These are phyloP conservation scores for Lagocephalus sceleratus DNA, from an alignment of 2,797 vertebrate species.

Conservation along the genomic window DNA sequence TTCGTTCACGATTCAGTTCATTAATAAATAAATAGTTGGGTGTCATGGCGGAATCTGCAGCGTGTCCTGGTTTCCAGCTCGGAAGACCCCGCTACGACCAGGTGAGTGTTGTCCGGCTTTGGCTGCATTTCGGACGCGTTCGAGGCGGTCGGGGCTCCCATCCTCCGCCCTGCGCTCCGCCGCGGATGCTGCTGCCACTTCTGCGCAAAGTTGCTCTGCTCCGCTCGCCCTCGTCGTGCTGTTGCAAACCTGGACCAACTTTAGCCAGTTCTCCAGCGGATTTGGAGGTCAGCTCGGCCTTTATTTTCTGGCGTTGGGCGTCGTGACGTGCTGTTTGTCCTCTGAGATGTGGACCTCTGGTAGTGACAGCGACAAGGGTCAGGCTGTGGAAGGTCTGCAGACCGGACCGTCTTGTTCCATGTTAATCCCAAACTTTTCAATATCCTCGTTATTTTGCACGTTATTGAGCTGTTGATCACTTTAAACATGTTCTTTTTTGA, in stretches of 20 bases:
- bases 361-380: no score
- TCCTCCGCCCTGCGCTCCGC: constrained; percentile 10
- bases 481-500: no score
- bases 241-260: not conserved
- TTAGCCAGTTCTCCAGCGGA: not conserved
- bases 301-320: not conserved
- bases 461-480: no score
- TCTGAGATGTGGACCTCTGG: no score
- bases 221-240: not conserved
- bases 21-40: constrained; percentile 67
- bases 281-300: not conserved
- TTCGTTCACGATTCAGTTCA: constrained; percentile 58
- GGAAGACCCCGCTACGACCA: constrained; percentile 88
- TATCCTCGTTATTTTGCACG: no score
- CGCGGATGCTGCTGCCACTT: constrained; percentile 29
- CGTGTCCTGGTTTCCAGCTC: constrained; percentile 84
- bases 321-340: no score
- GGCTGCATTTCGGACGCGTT: constrained; percentile 20
- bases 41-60: constrained; percentile 78
- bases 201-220: constrained; percentile 44
- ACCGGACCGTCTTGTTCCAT: no score
- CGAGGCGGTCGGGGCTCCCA: constrained; percentile 27
- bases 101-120: constrained; percentile 62
- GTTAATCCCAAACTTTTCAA: no score
- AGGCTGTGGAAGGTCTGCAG: no score